A percentile compares a stretch with the other conserved stretches of the same genome.
Conservation (phyloP, 2,797 vertebrate species). For the Chaunax sp. region DNA sequence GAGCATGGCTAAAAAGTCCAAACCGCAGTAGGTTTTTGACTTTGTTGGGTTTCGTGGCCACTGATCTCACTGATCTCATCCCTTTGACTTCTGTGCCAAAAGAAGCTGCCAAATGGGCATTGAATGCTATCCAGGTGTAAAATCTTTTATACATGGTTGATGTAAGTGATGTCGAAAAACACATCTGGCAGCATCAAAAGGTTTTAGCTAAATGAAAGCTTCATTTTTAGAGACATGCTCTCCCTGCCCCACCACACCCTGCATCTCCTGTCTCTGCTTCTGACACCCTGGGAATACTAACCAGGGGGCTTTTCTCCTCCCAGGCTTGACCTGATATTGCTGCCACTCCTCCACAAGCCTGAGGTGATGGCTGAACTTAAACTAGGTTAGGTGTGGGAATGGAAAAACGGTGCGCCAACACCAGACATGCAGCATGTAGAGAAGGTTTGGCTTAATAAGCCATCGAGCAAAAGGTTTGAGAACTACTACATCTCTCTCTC, state of each 20-base stretch:
- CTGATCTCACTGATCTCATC: not conserved
- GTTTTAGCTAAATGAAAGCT: conserved; percentile 18
- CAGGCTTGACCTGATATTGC: conserved; percentile 54
- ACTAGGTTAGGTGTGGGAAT: conserved; percentile 50
- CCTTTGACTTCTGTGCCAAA: not conserved
- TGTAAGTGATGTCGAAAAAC: not conserved
- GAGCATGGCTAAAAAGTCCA: not conserved
- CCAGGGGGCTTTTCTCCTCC: conserved; percentile 59
- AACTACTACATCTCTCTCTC: conserved; percentile 42
- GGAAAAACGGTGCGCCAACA: conserved; percentile 36
- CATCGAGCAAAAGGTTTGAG: conserved; percentile 32
- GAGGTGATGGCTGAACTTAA: conserved; percentile 59
- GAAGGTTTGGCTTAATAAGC: conserved; percentile 39
- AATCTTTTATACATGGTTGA: not conserved
- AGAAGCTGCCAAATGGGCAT: not conserved
- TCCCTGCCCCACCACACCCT: conserved; percentile 31
- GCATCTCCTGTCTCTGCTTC: conserved; percentile 24
- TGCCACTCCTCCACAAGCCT: conserved; percentile 55
- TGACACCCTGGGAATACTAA: conserved; percentile 62
- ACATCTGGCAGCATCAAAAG: conserved; percentile 5
- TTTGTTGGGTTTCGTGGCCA: no score
- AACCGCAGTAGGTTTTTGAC: no score
- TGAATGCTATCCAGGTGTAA: not conserved
- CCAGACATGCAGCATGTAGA: conserved; percentile 17
- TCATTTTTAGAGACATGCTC: conserved; percentile 21